Evolutionary conservation across 2,888 invertebrate genomes (phyloP).

Genomic region (Argynnis bischoffii): DNA sequence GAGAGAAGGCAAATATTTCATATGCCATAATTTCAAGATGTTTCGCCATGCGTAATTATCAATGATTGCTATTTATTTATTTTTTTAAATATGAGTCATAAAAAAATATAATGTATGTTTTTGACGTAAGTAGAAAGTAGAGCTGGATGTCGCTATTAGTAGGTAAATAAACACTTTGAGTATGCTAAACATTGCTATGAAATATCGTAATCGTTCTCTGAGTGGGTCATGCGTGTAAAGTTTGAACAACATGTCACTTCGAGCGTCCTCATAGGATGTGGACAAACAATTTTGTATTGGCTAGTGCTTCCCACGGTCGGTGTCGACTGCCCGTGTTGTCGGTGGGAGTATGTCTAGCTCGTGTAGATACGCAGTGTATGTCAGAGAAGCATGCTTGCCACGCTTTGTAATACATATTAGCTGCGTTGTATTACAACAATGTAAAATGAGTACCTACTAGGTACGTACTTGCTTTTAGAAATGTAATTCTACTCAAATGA

Average conservation of each 20-base stretch:
- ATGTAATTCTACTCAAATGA: too few relatives aligned
- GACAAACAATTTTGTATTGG: slow-evolving; percentile 49
- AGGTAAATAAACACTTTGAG: background rate
- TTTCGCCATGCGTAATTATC: too few relatives aligned
- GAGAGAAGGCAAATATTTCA: background rate
- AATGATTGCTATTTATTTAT: too few relatives aligned
- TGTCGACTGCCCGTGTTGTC: slow-evolving; percentile 31
- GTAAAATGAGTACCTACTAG: too few relatives aligned
- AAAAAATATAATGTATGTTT: too few relatives aligned
- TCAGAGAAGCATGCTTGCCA: background rate
- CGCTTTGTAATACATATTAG: too few relatives aligned
- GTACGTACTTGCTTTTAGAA: too few relatives aligned
- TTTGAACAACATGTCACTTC: slow-evolving; percentile 47
- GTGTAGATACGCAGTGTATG: slow-evolving; percentile 18
- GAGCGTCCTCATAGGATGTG: slow-evolving; percentile 50
- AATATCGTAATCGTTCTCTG: background rate
- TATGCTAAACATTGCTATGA: background rate
- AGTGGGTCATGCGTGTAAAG: slow-evolving; percentile 10
- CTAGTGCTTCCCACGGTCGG: slow-evolving; percentile 46
- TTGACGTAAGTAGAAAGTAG: too few relatives aligned
- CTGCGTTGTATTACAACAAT: too few relatives aligned
- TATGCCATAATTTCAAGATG: too few relatives aligned
- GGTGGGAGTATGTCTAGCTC: slow-evolving; percentile 43
- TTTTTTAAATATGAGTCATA: too few relatives aligned
- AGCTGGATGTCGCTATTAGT: too few relatives aligned